Percentiles rank a stretch among this genome's conserved stretches.
Evolutionary conservation across 2,888 invertebrate species (phyloP).

Genomic region (Netelia fuscicornis): DNA sequence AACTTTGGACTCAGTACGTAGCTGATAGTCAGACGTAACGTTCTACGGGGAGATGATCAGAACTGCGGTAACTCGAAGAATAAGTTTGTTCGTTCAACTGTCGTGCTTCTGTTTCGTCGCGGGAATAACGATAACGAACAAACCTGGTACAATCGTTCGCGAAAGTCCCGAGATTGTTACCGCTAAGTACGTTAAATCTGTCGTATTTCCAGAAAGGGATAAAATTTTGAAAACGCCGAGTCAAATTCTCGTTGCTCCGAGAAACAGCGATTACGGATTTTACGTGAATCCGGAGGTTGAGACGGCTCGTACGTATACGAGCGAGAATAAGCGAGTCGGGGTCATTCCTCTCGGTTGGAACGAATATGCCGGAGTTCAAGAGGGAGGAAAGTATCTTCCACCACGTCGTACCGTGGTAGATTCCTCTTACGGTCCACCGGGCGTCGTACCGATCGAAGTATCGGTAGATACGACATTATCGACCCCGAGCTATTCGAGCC

Average conservation of each 20-base stretch:
- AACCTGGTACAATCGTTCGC: not conserved
- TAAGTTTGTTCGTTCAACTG: conserved; percentile 41
- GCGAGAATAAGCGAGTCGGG: not conserved
- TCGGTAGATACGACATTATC: conserved; percentile 8
- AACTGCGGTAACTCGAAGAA: not conserved
- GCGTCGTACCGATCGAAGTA: conserved; percentile 39
- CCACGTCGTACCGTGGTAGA: conserved; percentile 12
- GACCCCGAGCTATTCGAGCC: conserved; percentile 34
- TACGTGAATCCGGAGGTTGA: not conserved
- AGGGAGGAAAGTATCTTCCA: conserved; percentile 56
- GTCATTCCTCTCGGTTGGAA: conserved; percentile 21
- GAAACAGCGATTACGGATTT: conserved; percentile 6
- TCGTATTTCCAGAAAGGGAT: not conserved
- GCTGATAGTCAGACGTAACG: not conserved
- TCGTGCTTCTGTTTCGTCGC: conserved; percentile 28
- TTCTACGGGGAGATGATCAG: conserved; percentile 28
- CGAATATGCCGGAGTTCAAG: conserved; percentile 14
- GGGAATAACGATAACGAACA: conserved; percentile 39
- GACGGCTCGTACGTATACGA: not conserved
- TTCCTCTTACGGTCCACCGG: conserved; percentile 42
- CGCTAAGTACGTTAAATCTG: not conserved
- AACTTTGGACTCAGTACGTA: conserved; percentile 31
- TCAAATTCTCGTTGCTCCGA: conserved; percentile 2
- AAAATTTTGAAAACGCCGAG: conserved; percentile 10
- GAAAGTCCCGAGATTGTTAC: not conserved